Percentiles rank a stretch among this genome's conserved stretches.
phyloP scores from a whole-genome alignment of 2,888 invertebrate species.

The Dysmachus trigonus region DNA sequence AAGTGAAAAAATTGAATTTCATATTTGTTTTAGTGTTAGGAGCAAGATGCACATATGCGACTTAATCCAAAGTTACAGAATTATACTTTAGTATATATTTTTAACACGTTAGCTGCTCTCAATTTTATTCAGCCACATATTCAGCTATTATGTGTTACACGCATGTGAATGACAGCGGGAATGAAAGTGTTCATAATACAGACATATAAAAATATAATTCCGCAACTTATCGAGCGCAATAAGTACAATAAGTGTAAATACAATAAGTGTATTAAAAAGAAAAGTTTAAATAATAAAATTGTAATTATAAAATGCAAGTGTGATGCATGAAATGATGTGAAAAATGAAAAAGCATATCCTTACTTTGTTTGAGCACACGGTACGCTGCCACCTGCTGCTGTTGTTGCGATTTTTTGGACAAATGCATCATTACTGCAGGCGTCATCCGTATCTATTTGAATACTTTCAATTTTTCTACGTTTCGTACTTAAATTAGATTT shows the following conservation, averaged over 20 bases:
- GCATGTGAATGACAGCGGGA: too few species aligned
- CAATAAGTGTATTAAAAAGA: constrained; percentile 1
- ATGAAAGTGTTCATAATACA: too few species aligned
- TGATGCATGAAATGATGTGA: constrained; percentile 25
- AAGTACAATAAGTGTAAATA: constrained; percentile 30
- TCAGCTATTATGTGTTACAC: too few species aligned
- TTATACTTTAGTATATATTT: not conserved
- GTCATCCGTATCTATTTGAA: constrained; percentile 63
- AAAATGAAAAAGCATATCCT: constrained; percentile 44
- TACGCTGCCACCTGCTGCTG: constrained; percentile 51
- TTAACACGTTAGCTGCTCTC: too few species aligned
- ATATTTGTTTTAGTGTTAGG: not conserved
- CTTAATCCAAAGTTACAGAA: not conserved
- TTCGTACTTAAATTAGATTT: constrained; percentile 53
- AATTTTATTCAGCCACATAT: too few species aligned
- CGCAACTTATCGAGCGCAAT: not conserved
- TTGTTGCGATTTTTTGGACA: constrained; percentile 60
- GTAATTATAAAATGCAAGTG: constrained; percentile 10
- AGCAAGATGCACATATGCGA: not conserved
- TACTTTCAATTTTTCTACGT: constrained; percentile 58
- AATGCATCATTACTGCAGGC: constrained; percentile 65
- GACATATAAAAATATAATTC: not conserved
- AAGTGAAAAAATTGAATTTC: not conserved
- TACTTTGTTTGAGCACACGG: constrained; percentile 49
- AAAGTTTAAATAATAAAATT: constrained; percentile 3